Conservation (phyloP, 2,797 vertebrate species). For the Numenius phaeopus region DNA sequence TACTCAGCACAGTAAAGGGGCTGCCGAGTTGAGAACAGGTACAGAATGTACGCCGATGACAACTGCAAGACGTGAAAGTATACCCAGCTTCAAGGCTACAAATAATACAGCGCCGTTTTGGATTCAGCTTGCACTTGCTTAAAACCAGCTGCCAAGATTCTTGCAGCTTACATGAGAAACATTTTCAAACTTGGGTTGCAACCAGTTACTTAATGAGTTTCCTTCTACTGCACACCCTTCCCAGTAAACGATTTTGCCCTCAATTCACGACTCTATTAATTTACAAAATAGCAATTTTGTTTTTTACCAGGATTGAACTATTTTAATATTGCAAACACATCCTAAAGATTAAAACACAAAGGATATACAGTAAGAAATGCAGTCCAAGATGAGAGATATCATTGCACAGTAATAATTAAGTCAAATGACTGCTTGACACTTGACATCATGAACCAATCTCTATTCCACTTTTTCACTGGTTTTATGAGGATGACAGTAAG, state of each 20-base stretch:
- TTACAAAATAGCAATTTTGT: not conserved
- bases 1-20: not conserved
- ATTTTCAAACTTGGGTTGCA: not conserved
- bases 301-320: not conserved
- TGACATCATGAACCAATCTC: not conserved
- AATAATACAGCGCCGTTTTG: fast-evolving
- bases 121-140: not conserved
- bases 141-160: not conserved
- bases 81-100: not conserved
- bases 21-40: not conserved
- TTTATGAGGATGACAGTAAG: not conserved
- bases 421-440: not conserved
- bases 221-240: not conserved
- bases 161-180: not conserved
- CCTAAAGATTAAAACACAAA: not conserved
- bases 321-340: not conserved
- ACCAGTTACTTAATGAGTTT: not conserved
- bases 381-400: no score
- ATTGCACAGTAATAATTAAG: not conserved
- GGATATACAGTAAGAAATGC: not conserved
- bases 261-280: no score
- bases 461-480: not conserved
- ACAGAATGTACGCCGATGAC: not conserved
- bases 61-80: not conserved
- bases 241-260: not conserved